Conservation (phyloP, 2,888 invertebrate species). For the Netelia virgata region DNA sequence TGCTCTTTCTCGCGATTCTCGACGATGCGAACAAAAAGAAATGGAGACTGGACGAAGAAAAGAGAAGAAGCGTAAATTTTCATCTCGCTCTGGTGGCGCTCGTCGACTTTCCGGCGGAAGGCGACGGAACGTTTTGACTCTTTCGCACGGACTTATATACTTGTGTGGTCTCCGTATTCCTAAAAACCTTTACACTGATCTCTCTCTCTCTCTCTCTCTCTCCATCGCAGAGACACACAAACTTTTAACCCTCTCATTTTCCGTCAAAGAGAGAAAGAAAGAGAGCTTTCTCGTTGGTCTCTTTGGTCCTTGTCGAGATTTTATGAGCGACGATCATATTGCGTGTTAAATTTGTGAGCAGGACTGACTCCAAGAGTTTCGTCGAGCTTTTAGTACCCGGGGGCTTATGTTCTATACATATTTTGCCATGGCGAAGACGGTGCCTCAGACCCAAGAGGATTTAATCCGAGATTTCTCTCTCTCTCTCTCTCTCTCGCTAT, state of each 20-base stretch:
- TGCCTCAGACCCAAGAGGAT: slow-evolving; percentile 21
- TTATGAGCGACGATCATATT: slow-evolving; percentile 67
- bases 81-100: slow-evolving; percentile 23
- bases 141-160: not conserved
- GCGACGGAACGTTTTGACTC: slow-evolving; percentile 33
- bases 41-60: slow-evolving; percentile 3
- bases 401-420: slow-evolving; percentile 27
- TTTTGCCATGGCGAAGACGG: slow-evolving; percentile 54
- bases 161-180: not conserved
- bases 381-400: slow-evolving; percentile 42
- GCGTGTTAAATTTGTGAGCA: slow-evolving; percentile 66
- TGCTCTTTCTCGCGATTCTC: slow-evolving; percentile 21
- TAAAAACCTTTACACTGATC: not conserved
- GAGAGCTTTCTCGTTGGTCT: not conserved
- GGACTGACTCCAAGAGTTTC: slow-evolving; percentile 51
- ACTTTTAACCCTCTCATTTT: too few relatives aligned
- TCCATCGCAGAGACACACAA: not conserved
- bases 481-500: too few relatives aligned
- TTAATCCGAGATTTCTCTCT: slow-evolving; percentile 7
- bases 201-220: slow-evolving; percentile 4
- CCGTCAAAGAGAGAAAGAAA: too few relatives aligned
- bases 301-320: slow-evolving; percentile 49
- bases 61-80: slow-evolving; percentile 44
- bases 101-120: slow-evolving; percentile 49
- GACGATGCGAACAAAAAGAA: slow-evolving; percentile 26